Conservation (phyloP, 1,140 invertebrate genomes). For the Schlechtendalia chinensis region DNA sequence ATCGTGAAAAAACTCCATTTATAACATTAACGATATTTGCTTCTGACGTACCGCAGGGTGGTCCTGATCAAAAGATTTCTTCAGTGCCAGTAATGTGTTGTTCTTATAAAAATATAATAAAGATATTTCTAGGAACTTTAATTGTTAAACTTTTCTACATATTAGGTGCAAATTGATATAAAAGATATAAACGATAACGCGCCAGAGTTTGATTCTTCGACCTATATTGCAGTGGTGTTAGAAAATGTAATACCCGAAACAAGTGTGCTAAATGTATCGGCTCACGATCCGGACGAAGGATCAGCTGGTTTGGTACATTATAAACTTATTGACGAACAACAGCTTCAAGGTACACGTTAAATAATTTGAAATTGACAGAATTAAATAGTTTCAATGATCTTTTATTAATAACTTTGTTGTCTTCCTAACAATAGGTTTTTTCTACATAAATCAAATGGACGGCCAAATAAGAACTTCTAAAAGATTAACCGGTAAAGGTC, state of each 20-base stretch:
- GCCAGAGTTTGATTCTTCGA: conserved; percentile 58
- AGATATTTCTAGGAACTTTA: not conserved
- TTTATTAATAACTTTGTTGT: conserved; percentile 21
- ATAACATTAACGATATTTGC: conserved; percentile 71
- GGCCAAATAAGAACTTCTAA: conserved; percentile 68
- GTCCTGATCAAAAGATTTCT: conserved; percentile 65
- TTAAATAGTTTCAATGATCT: not conserved
- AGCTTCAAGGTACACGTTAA: conserved; percentile 5
- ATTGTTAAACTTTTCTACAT: not conserved
- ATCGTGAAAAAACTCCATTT: conserved; percentile 71
- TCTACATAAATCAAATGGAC: conserved; percentile 66
- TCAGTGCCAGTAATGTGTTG: conserved; percentile 56
- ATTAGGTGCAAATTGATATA: conserved; percentile 66
- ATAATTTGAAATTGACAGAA: not conserved
- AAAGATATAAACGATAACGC: conserved; percentile 82
- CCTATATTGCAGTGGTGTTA: conserved; percentile 63
- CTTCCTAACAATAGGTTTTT: conserved; percentile 59
- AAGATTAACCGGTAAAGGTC: conserved; percentile 72
- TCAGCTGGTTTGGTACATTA: conserved; percentile 67
- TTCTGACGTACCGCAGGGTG: conserved; percentile 68
- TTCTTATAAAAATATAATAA: not conserved
- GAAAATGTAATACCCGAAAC: conserved; percentile 71
- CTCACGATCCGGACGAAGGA: conserved; percentile 74
- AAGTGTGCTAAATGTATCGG: conserved; percentile 71
- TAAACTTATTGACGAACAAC: conserved; percentile 67